Base-by-base conservation (phyloP, 2,797 vertebrate genomes). In the Neostethus bicornis region DNA sequence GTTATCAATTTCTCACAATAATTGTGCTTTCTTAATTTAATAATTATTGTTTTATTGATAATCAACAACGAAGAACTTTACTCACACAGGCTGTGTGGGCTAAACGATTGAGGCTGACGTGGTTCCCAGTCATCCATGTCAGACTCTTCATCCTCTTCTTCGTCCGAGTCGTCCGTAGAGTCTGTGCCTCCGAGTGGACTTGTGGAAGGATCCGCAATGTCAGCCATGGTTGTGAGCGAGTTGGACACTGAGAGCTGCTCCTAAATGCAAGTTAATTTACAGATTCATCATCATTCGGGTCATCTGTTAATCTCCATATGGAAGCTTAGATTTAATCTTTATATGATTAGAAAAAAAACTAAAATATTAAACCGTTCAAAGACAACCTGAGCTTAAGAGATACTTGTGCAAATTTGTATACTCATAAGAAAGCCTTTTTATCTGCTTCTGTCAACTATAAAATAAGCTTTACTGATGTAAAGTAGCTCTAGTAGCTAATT, bases 111-210 rank as follows among this genome's bases (percentile, higher is more conserved):
- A 42, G 91, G 93, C 0, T 92, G 93, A 47, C 89, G 91, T 11
- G 93, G 93, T 45, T 96, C 96, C 97, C 97, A 99, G 48, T 98
- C 96, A 1, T 96, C 96, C 77, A 96, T 78, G 52, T 98, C 96
- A 0, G 95, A 94, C 68, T 97, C 96, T 42, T 97, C 96, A 0
- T 89, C 87, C 16, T 93, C 91, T 0, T 93, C 92, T 35, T 91
- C 93, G 0, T 92, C 94, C 0, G 96, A 95, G 5, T 97, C 95
- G 0, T 96, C 95, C 0, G 95, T 95, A 45, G 93, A 92, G 83
- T 96, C 95, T 43, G 95, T 93, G 46, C 93, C 93, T 38, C 86
- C 92, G 14, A 98, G 90, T n/a, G 94, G 89, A 69, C 91, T 94
- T 61, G 91, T 77, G 29, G 97, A 85, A 29, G 94, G 83, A 45